Percentiles rank a stretch among this genome's conserved stretches.
Evolutionary conservation across 1,140 invertebrate species (phyloP).

Genomic region (Chionoecetes opilio): DNA sequence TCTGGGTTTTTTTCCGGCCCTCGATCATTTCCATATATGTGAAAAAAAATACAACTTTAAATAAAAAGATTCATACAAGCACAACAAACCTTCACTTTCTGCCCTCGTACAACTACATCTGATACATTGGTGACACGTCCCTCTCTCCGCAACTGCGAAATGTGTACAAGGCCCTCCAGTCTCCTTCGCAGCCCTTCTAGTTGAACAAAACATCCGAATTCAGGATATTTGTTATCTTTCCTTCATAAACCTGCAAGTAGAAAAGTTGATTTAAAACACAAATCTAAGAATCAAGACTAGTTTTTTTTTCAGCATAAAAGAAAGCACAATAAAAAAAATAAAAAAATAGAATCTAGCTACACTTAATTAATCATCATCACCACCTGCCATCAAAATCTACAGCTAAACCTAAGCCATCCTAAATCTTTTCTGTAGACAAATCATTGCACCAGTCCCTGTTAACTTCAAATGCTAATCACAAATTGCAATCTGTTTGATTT

Average conservation of each 20-base stretch:
- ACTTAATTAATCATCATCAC: too few species aligned
- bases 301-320: too few species aligned
- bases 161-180: conserved; percentile 98
- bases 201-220: conserved; percentile 99
- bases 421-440: too few species aligned
- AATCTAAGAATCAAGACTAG: conserved; percentile 22
- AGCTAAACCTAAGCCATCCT: too few species aligned
- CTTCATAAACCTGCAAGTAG: conserved; percentile 91
- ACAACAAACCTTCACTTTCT: conserved; percentile 92
- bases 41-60: neutral
- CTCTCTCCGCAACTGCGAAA: conserved; percentile 96
- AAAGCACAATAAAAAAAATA: too few species aligned
- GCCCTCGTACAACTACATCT: conserved; percentile 96
- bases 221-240: conserved; percentile 97
- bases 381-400: too few species aligned
- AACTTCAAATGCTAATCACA: too few species aligned
- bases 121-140: conserved; percentile 97
- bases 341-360: too few species aligned
- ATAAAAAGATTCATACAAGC: neutral
- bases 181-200: conserved; percentile 93
- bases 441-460: too few species aligned
- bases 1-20: too few species aligned
- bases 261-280: conserved; percentile 48
- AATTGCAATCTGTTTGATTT: too few species aligned
- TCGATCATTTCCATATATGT: too few species aligned